Conservation (phyloP, 1,140 invertebrate species). For the Drosophila hydei region DNA sequence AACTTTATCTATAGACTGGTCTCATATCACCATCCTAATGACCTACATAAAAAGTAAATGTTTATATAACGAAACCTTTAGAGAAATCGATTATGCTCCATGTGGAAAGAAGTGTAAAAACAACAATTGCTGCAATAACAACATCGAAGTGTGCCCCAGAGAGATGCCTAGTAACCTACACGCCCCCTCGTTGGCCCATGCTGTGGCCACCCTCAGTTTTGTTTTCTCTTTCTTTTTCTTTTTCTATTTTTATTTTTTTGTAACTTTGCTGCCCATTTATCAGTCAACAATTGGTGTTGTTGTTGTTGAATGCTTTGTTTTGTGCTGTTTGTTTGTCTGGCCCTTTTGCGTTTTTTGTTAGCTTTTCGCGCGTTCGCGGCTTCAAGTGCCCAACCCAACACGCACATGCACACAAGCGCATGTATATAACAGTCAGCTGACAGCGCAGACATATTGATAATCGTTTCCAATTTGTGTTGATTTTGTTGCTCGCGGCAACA, state of each 20-base stretch:
- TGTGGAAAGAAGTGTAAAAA: slow-evolving; percentile 21
- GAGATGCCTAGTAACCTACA: slow-evolving; percentile 21
- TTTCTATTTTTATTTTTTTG: slow-evolving; percentile 21
- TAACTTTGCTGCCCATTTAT: slow-evolving; percentile 62
- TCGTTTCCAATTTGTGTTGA: slow-evolving; percentile 71
- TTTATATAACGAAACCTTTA: slow-evolving; percentile 7
- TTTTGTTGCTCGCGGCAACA: slow-evolving; percentile 36
- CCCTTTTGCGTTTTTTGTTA: slow-evolving; percentile 57
- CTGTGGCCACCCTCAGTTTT: slow-evolving; percentile 4
- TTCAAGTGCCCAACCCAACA: slow-evolving; percentile 4
- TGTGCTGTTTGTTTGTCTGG: slow-evolving; percentile 35
- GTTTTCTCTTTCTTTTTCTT: too few species aligned
- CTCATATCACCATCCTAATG: slow-evolving; percentile 18
- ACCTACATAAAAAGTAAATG: slow-evolving; percentile 7
- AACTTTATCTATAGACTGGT: neutral
- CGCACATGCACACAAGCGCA: neutral
- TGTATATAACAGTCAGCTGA: slow-evolving; percentile 32
- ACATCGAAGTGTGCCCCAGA: slow-evolving; percentile 62
- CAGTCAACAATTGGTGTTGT: slow-evolving; percentile 47
- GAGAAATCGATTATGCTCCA: slow-evolving; percentile 30
- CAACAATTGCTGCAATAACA: slow-evolving; percentile 46
- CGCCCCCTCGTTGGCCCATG: neutral
- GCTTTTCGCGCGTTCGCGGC: slow-evolving; percentile 66
- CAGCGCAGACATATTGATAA: slow-evolving; percentile 73
- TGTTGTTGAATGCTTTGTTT: slow-evolving; percentile 29